Evolutionary conservation across 2,888 invertebrate species (phyloP).

Genomic region (Sialis fuliginosa): DNA sequence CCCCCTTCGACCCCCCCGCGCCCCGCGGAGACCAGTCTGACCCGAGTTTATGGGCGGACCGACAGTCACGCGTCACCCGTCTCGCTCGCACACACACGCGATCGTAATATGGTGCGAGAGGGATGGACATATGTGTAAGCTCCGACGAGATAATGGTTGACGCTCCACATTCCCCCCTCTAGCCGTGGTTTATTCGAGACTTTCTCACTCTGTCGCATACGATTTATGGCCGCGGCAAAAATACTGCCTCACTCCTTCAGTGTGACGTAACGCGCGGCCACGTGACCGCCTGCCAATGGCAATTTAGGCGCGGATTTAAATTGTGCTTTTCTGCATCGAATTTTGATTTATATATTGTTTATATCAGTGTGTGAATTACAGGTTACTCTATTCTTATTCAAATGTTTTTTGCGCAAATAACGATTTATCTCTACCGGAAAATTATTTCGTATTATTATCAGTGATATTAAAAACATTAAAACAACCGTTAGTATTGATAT

Average conservation of each 20-base stretch:
- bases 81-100: constrained; percentile 18
- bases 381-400: too few species aligned
- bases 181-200: constrained; percentile 31
- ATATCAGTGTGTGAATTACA: too few species aligned
- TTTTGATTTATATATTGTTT: too few species aligned
- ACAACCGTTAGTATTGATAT: too few species aligned
- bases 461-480: too few species aligned
- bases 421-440: too few species aligned
- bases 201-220: constrained; percentile 18
- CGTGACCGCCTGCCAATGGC: neutral
- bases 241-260: constrained; percentile 1
- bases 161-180: constrained; percentile 17
- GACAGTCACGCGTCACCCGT: constrained; percentile 24
- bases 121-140: constrained; percentile 12
- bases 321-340: too few species aligned
- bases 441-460: too few species aligned
- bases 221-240: constrained; percentile 1
- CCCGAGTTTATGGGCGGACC: constrained; percentile 27
- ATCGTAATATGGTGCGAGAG: constrained; percentile 16
- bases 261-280: neutral
- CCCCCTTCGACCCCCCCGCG: constrained; percentile 1
- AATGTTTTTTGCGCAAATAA: too few species aligned
- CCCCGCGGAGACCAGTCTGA: constrained; percentile 4
- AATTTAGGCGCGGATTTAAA: too few species aligned
- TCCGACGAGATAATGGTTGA: constrained; percentile 30